These are phyloP conservation scores for Pongo pygmaeus DNA, from an alignment of 2,113 vertebrate genomes.

Conservation along the genomic window DNA sequence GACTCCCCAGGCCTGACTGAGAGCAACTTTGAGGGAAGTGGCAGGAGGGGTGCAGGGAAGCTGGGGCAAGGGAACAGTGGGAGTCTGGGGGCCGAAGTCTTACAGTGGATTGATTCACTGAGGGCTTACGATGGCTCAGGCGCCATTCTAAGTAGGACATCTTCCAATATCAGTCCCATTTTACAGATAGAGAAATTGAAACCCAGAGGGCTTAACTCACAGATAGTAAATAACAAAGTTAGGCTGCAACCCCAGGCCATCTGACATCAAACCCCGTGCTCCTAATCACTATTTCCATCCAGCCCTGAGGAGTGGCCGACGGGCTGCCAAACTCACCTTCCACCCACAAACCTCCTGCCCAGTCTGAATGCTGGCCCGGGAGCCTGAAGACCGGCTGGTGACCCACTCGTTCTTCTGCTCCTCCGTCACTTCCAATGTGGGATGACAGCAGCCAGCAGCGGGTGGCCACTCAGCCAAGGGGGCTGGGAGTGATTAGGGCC, in stretches of 20 bases:
- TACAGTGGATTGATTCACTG: fast-evolving
- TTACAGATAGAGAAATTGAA: neutral
- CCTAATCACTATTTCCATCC: neutral
- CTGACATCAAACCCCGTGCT: neutral
- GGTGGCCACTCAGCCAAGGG: neutral
- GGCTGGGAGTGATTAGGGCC: conserved; percentile 44
- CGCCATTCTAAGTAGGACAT: neutral
- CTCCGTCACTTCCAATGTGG: neutral
- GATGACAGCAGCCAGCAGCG: conserved; percentile 54
- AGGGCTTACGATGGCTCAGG: neutral
- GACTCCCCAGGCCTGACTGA: neutral
- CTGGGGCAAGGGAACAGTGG: fast-evolving
- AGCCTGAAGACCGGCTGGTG: neutral
- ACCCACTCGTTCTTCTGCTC: neutral
- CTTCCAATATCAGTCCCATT: neutral
- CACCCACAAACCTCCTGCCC: neutral
- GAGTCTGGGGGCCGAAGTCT: neutral
- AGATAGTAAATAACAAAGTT: neutral
- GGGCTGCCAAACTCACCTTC: neutral
- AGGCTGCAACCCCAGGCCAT: neutral
- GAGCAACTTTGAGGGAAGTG: neutral
- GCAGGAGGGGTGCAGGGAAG: neutral
- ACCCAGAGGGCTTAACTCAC: neutral
- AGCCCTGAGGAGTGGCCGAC: fast-evolving
- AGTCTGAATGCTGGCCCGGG: neutral